Evolutionary conservation across 2,113 vertebrate species (phyloP), one percentile per base, ranked within the genome.

Genomic region (Excalfactoria chinensis): DNA sequence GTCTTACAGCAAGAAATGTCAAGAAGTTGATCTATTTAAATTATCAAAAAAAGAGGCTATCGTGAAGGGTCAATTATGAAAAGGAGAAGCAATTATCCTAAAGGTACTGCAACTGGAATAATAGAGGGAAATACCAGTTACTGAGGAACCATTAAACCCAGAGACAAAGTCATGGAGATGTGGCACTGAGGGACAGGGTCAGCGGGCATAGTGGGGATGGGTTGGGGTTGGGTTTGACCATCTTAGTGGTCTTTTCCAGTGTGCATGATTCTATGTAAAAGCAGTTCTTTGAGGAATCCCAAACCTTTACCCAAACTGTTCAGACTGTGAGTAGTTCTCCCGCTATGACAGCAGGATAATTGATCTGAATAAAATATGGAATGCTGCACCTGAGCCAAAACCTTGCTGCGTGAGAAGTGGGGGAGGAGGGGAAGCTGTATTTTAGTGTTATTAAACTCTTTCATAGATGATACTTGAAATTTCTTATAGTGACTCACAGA

Each of bases 11-110:
- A 62, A 91, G 64, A 89, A 87, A 79, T 8, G 23, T 81, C 16
- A n/a, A 93, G 43, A 69, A 80, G 25, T 66, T 63, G 41, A 67
- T 89, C 18, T 67, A 89, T 28, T 86, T 76, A 69, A 91, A 74
- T 67, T 91, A 66, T 30, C 35, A 25, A n/a, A 82, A 86, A 43
- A 49, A 87, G 14, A 87, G 9, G 51, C 26, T 67, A 63, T 34
- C 17, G 14, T 21, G 28, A 81, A 84, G 20, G 56, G 53, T 75
- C 82, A 89, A 46, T 87, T 89, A 93, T 41, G 73, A 74, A 84
- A 77, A 77, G 21, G 11, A 92, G 20, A 73, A 63, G n/a, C 19
- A 32, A 63, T 46, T 9, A 72, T 72, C 69, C 58, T 40, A 72
- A 82, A 91, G 40, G 25, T 49, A 32, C 62, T 55, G 12, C 28